phyloP scores from a whole-genome alignment of 2,888 invertebrate genomes.

The Dryobotodes eremita region DNA sequence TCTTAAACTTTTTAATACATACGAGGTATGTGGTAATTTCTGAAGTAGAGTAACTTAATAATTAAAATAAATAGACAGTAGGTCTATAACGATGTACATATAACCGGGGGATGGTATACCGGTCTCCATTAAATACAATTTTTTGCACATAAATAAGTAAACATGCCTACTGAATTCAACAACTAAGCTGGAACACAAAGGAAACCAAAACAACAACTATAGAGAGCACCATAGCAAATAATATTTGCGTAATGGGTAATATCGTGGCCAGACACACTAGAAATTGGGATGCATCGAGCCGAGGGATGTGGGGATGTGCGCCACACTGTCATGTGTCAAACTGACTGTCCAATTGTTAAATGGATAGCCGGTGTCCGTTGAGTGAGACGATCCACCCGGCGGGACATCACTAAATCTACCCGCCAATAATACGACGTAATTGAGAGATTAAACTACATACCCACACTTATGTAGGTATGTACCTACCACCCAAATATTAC shows the following conservation, averaged over 20 bases:
- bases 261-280: slow-evolving; percentile 50
- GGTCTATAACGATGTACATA: neutral
- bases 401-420: slow-evolving; percentile 76
- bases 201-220: slow-evolving; percentile 7
- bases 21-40: neutral
- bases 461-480: neutral
- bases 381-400: slow-evolving; percentile 73
- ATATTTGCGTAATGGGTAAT: slow-evolving; percentile 32
- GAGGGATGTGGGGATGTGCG: slow-evolving; percentile 58
- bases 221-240: slow-evolving; percentile 32
- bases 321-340: slow-evolving; percentile 79
- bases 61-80: neutral
- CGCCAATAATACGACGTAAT: slow-evolving; percentile 72
- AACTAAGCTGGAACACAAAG: neutral
- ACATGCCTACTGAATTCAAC: too few relatives aligned
- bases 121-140: neutral
- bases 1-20: neutral
- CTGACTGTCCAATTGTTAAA: slow-evolving; percentile 80
- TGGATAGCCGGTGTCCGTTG: slow-evolving; percentile 78
- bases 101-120: neutral
- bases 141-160: neutral
- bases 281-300: slow-evolving; percentile 64
- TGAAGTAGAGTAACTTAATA: neutral
- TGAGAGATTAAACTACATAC: slow-evolving; percentile 67
- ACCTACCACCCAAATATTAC: slow-evolving; percentile 9